Percentiles rank a stretch among this genome's conserved stretches.
These are phyloP conservation scores for Halictus quadricinctus DNA, from an alignment of 2,888 invertebrate genomes.

Conservation along the genomic window DNA sequence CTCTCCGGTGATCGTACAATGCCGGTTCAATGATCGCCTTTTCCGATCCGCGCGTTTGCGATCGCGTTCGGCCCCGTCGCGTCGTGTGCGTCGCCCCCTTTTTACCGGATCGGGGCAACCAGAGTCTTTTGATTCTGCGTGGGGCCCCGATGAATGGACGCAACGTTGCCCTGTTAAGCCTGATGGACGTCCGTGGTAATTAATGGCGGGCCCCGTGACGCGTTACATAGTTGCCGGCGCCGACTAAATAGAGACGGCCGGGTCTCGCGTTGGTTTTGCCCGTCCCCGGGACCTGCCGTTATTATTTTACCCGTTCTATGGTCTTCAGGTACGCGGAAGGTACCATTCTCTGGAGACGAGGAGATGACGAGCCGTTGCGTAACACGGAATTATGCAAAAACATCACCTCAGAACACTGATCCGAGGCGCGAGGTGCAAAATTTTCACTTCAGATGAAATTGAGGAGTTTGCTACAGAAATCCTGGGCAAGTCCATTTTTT, in stretches of 20 bases:
- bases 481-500: not conserved
- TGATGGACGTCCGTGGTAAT: slow-evolving; percentile 51
- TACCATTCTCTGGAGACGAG: slow-evolving; percentile 14
- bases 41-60: not conserved
- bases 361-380: slow-evolving; percentile 4
- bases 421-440: no score
- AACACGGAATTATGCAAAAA: slow-evolving; percentile 1
- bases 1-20: slow-evolving; percentile 22
- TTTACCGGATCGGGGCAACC: slow-evolving; percentile 19
- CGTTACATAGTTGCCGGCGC: slow-evolving; percentile 27
- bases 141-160: slow-evolving; percentile 34
- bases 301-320: slow-evolving; percentile 35
- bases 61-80: not conserved
- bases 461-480: not conserved
- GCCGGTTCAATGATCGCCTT: slow-evolving; percentile 43
- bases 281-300: not conserved
- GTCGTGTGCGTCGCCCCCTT: slow-evolving; percentile 14
- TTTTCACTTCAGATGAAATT: not conserved
- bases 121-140: slow-evolving; percentile 24
- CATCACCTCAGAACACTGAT: not conserved
- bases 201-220: slow-evolving; percentile 27
- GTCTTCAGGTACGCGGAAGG: slow-evolving; percentile 29
- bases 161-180: slow-evolving; percentile 41
- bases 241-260: not conserved
- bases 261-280: slow-evolving; percentile 8